These are phyloP conservation scores for Leptarthrus brevirostris DNA, from an alignment of 2,888 invertebrate genomes.

Conservation along the genomic window DNA sequence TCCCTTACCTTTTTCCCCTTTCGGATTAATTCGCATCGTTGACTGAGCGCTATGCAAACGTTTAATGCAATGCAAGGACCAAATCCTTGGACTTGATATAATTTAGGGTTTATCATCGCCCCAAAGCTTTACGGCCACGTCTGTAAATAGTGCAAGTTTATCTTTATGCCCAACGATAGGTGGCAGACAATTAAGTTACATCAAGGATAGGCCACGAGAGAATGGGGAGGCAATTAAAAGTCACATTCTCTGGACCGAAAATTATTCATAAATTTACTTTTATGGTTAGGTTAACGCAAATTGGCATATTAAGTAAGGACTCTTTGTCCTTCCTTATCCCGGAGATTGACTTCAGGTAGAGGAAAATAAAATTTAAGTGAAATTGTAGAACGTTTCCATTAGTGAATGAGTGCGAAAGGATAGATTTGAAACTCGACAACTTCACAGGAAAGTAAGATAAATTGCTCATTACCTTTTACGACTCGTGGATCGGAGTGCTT, in stretches of 20 bases:
- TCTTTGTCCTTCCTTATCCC: too few species aligned
- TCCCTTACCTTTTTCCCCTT: too few species aligned
- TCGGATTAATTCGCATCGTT: slow-evolving; percentile 30
- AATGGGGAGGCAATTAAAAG: slow-evolving; percentile 34
- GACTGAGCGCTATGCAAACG: slow-evolving; percentile 21
- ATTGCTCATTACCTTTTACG: neutral
- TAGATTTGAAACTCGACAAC: neutral
- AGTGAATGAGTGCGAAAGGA: neutral
- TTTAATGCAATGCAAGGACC: slow-evolving; percentile 26
- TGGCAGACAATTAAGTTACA: neutral
- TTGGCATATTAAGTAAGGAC: neutral
- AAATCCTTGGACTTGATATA: slow-evolving; percentile 33
- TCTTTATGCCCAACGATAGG: neutral
- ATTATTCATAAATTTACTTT: slow-evolving; percentile 24
- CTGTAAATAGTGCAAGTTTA: neutral
- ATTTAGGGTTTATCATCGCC: slow-evolving; percentile 29
- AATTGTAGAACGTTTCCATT: too few species aligned
- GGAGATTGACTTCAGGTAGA: too few species aligned
- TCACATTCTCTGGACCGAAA: neutral
- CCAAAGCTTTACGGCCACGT: neutral
- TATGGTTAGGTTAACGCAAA: slow-evolving; percentile 3
- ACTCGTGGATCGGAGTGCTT: neutral
- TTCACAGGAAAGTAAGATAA: neutral
- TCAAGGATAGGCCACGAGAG: neutral
- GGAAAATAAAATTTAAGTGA: too few species aligned